Evolutionary conservation across 2,113 vertebrate genomes (phyloP), one percentile per base, ranked within the genome.

Genomic region (Mugil cephalus): DNA sequence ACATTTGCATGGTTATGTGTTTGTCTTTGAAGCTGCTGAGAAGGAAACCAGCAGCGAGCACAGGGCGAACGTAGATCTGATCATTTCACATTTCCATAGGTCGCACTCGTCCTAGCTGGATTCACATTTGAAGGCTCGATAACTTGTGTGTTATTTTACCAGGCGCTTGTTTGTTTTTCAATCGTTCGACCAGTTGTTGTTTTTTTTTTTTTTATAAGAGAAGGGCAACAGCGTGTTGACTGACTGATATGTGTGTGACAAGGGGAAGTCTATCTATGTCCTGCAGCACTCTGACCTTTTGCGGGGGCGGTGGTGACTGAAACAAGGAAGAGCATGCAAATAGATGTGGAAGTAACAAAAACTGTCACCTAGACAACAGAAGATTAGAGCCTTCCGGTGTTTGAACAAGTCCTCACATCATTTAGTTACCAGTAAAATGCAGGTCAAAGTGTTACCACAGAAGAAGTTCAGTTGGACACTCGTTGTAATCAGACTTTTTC

Each of bases 231-330:
- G 64, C 43, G 2, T 12, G 36, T 9, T 17, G 48, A 17, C 48
- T 8, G 54, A 17, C 21, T 24, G 65, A 42, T 9, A 11, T 19
- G 19, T 38, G 17, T 12, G 40, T 42, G 52, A 48, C 19, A 55
- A 39, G 45, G 18, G 87, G 80, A 89, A 80, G 83, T 82, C 21
- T 55, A 7, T 64, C 59, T 54, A 15, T 64, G 30, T 24, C 42
- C 58, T 52, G 36, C 62, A 62, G 59, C 7, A 2, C 4, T 53
- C 39, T 65, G 77, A 70, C 65, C 54, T 55, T 69, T 59, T 61
- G 69, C 58, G 42, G 17, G 63, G 48, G 55, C 52, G 21, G 50
- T 2, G n/a, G 34, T 39, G 62, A 65, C 59, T 19, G 50, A 80
- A 79, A 85, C 36, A 1, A 43, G 69, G 74, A 86, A 76, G 65